Percentiles rank a stretch among this genome's conserved stretches.
Conservation (phyloP, 2,797 vertebrate genomes). For the Mastacembelus armatus region DNA sequence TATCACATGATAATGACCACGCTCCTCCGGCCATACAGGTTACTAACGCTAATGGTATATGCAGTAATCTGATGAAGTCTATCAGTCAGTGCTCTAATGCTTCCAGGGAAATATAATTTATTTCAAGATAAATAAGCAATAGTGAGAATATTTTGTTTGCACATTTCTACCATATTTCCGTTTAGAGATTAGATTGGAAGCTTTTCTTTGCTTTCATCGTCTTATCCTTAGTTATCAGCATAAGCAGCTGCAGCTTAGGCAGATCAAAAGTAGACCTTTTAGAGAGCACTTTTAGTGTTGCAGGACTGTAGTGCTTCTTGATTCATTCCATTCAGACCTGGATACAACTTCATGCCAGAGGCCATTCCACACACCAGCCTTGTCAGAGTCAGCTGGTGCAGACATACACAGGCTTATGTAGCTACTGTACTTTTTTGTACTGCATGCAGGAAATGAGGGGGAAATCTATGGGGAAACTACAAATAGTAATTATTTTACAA, state of each 20-base stretch:
- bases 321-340: conserved; percentile 53
- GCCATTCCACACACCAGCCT: conserved; percentile 30
- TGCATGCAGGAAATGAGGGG: neutral
- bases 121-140: conserved; percentile 24
- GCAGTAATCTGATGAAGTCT: no score
- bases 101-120: conserved; percentile 5
- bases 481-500: neutral
- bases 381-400: conserved; percentile 40
- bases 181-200: conserved; percentile 46
- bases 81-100: neutral
- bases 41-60: conserved; percentile 13
- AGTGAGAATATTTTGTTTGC: conserved; percentile 40
- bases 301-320: conserved; percentile 38
- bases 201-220: conserved; percentile 33
- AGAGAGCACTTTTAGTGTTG: conserved; percentile 43
- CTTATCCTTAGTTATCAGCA: conserved; percentile 49
- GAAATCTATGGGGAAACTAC: no score
- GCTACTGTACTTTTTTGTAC: neutral
- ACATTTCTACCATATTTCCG: conserved; percentile 51
- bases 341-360: conserved; percentile 38
- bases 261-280: conserved; percentile 58
- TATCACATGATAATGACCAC: conserved; percentile 6
- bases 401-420: conserved; percentile 6
- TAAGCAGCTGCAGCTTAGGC: conserved; percentile 45
- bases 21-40: neutral